phyloP scores from a whole-genome alignment of 2,888 invertebrate genomes.

The Agrotis puta region DNA sequence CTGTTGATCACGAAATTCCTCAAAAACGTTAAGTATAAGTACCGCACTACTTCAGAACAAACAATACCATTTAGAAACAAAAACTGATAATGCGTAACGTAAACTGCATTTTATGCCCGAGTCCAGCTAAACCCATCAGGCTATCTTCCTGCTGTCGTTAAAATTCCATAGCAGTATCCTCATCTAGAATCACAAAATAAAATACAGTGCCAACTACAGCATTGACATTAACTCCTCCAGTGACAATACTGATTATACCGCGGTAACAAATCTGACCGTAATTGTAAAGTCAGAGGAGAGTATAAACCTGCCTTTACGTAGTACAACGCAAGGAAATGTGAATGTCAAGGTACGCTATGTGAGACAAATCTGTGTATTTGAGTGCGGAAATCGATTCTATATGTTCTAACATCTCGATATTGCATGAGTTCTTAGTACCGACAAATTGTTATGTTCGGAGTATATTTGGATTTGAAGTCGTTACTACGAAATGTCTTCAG shows the following conservation, averaged over 20 bases:
- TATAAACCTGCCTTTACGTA: constrained; percentile 52
- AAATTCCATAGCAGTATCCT: constrained; percentile 9
- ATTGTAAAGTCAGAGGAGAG: constrained; percentile 13
- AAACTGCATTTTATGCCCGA: not conserved
- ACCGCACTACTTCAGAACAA: too few relatives aligned
- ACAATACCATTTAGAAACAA: too few relatives aligned
- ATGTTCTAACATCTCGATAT: constrained; percentile 53
- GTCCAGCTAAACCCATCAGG: not conserved
- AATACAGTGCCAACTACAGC: constrained; percentile 14
- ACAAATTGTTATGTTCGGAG: constrained; percentile 33
- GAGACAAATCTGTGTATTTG: constrained; percentile 66
- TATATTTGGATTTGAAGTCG: constrained; percentile 12
- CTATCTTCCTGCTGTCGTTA: constrained; percentile 26
- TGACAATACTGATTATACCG: constrained; percentile 22
- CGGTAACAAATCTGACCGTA: constrained; percentile 36
- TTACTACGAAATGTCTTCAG: not conserved
- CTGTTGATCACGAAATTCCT: not conserved
- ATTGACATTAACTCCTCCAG: constrained; percentile 33
- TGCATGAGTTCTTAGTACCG: constrained; percentile 42
- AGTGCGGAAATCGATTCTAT: constrained; percentile 67
- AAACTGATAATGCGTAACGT: not conserved
- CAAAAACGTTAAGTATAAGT: not conserved
- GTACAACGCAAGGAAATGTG: constrained; percentile 64
- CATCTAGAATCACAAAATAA: constrained; percentile 32
- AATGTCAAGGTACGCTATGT: constrained; percentile 67